Conservation (phyloP, 2,888 invertebrate species). For the Eilema caniola region DNA sequence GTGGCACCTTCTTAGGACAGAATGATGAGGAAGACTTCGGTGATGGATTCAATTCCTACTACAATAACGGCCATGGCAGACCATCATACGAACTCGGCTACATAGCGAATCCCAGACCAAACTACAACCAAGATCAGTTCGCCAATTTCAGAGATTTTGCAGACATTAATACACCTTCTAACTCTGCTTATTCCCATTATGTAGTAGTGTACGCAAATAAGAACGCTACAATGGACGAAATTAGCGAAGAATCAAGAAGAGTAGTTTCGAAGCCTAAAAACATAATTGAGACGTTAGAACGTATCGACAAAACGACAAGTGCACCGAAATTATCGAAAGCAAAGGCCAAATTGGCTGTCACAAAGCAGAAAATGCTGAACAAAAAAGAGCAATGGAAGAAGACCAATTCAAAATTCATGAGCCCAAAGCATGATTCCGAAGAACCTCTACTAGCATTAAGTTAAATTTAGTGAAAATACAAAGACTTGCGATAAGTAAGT, state of each 20-base stretch:
- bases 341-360: conserved; percentile 89
- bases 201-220: conserved; percentile 95
- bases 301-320: conserved; percentile 88
- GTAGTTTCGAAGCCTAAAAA: conserved; percentile 90
- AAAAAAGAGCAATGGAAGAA: conserved; percentile 83
- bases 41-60: conserved; percentile 87
- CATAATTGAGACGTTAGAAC: conserved; percentile 92
- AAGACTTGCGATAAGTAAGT: conserved; percentile 81
- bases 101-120: conserved; percentile 90
- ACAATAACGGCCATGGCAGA: conserved; percentile 91
- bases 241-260: conserved; percentile 77
- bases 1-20: conserved; percentile 94
- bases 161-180: conserved; percentile 94
- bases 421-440: conserved; percentile 83
- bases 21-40: conserved; percentile 89
- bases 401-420: conserved; percentile 70
- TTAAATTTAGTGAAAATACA: conserved; percentile 82
- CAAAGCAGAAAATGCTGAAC: conserved; percentile 74
- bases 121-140: conserved; percentile 93
- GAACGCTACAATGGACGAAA: conserved; percentile 89
- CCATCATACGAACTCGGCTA: conserved; percentile 88
- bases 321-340: conserved; percentile 85
- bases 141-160: conserved; percentile 96
- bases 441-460: conserved; percentile 90
- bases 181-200: conserved; percentile 92